phyloP scores from a whole-genome alignment of 2,797 vertebrate species.

The Megaceryle alcyon region DNA sequence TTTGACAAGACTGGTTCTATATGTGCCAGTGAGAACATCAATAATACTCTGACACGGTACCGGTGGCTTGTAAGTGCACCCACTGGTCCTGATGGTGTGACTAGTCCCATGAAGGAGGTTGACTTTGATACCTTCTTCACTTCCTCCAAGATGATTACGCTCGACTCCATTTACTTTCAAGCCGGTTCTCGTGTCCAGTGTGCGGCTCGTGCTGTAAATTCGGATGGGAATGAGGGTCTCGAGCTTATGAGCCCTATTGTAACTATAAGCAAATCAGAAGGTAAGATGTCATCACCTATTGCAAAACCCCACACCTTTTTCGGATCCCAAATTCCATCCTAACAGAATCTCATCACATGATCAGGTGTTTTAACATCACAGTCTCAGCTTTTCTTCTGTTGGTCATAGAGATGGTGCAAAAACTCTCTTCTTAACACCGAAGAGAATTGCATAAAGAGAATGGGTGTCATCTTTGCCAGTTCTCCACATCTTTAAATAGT shows the following conservation, averaged over 20 bases:
- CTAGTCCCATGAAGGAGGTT: slow-evolving; percentile 91
- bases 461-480: not conserved
- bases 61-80: slow-evolving; percentile 93
- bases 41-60: slow-evolving; percentile 90
- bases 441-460: not conserved
- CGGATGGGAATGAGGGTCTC: slow-evolving; percentile 87
- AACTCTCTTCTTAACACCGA: not conserved
- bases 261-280: slow-evolving; percentile 85
- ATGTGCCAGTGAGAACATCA: slow-evolving; percentile 90
- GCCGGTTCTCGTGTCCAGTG: slow-evolving; percentile 92
- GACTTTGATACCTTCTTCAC: slow-evolving; percentile 98
- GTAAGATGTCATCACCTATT: slow-evolving; percentile 69
- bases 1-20: slow-evolving; percentile 93
- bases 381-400: not conserved
- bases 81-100: slow-evolving; percentile 87
- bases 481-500: not conserved
- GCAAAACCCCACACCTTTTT: not conserved
- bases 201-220: slow-evolving; percentile 89
- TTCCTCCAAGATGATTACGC: slow-evolving; percentile 90
- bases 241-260: slow-evolving; percentile 88
- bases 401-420: not conserved
- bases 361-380: not conserved
- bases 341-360: not conserved
- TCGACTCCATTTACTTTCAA: slow-evolving; percentile 96
- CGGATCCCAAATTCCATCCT: not conserved